Percentiles rank a stretch among this genome's conserved stretches.
phyloP scores from a whole-genome alignment of 2,113 vertebrate genomes.

The Rhinolophus ferrumequinum region DNA sequence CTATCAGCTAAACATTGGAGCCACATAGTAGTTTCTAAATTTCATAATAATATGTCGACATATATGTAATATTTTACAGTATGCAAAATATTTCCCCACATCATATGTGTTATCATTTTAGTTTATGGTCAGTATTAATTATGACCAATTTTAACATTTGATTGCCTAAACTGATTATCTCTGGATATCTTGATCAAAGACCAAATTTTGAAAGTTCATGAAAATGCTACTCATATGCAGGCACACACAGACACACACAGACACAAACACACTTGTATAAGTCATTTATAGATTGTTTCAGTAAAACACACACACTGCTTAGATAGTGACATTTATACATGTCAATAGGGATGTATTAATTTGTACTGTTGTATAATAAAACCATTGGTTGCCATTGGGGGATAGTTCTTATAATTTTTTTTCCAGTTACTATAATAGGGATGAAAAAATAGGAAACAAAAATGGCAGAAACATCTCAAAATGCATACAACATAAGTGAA shows the following conservation, averaged over 20 bases:
- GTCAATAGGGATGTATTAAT: background rate
- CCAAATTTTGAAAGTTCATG: background rate
- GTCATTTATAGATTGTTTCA: background rate
- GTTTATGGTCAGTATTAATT: background rate
- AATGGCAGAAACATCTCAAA: background rate
- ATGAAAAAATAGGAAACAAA: background rate
- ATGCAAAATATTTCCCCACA: background rate
- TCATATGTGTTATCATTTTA: background rate
- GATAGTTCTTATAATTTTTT: background rate
- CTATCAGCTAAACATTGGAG: background rate
- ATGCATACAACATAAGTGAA: background rate
- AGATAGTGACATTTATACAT: background rate
- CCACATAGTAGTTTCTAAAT: background rate
- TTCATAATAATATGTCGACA: background rate
- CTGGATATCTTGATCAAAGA: background rate
- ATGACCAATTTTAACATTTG: conserved; percentile 3
- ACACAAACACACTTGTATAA: background rate
- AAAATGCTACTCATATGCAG: background rate
- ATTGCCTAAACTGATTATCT: conserved; percentile 18
- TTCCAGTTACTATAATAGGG: background rate
- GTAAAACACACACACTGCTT: background rate
- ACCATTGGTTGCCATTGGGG: background rate
- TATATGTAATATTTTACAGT: background rate
- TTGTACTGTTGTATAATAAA: background rate
- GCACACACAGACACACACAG: background rate